Base-by-base conservation (phyloP, 2,888 invertebrate species). In the Pollenia angustigena region DNA sequence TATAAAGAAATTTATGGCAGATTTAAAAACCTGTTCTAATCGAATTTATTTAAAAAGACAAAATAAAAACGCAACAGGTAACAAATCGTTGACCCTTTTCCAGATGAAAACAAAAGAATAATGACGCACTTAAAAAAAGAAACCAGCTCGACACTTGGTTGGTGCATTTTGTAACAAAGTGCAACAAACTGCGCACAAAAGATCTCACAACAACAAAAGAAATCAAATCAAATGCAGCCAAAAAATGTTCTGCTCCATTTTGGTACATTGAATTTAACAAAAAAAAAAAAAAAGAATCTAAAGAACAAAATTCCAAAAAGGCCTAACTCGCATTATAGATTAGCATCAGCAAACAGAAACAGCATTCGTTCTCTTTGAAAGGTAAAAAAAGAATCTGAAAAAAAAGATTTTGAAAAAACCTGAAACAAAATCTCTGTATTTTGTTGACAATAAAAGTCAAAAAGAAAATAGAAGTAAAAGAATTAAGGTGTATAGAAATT, bases 261-360 rank as follows among this genome's bases (percentile, higher is more conserved):
- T 72, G 50, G 50, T 82, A 62, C 32, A 32, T 32, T 6, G 32
- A 32, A 32, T 32, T 52, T 52, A 16, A 54, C n/a, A 60, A 40
- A 6, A 58, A 42, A 56, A 54, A 23, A 60, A 40, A 6, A 58
- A 42, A 56, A 42, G n/a, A 74, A 62, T 42, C 48, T 1, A 81
- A 14, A 69, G 10, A 69, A 69, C 40, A 10, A 6, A 60, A 18
- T 4, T n/a, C 10, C 16, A 62, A 80, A 80, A 66, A 12, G 66
- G 58, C 75, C 56, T 14, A 46, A 16, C 48, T 42, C 1, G 50
- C 71, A 52, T 50, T 40, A 32, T 4, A 81, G 86, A 87, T 87
- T 83, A 87, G 83, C 83, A 87, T 87, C 86, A 84, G 76, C 86
- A 87, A 87, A 85, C 78, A 85, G 32, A 62, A 60, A 68, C 58